These are phyloP conservation scores for Glareola pratincola DNA, from an alignment of 2,113 vertebrate genomes.

Conservation along the genomic window DNA sequence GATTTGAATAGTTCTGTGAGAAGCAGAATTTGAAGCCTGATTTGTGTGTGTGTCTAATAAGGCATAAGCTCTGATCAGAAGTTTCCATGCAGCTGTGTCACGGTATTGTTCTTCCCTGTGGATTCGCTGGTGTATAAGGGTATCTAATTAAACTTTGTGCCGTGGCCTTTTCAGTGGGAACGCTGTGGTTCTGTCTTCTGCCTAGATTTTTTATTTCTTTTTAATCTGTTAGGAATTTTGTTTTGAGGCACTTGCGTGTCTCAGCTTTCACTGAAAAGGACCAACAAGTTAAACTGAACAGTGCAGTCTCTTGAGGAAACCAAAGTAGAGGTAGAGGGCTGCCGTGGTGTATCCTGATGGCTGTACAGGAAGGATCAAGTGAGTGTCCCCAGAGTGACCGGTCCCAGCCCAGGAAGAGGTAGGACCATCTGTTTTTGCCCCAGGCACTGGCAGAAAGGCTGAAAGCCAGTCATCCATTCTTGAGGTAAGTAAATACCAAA, in stretches of 20 bases:
- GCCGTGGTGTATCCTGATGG: background rate
- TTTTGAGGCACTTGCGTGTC: background rate
- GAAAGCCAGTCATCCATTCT: background rate
- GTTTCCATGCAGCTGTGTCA: background rate
- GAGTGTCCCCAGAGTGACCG: background rate
- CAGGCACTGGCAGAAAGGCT: rapidly evolving
- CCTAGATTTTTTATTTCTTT: background rate
- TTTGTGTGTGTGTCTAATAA: background rate
- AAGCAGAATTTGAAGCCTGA: background rate
- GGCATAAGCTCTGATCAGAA: background rate
- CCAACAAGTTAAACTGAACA: background rate
- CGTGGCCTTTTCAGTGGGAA: background rate
- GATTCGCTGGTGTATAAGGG: background rate
- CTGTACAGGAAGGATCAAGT: background rate
- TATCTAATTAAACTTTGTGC: background rate
- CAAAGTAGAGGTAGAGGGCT: background rate
- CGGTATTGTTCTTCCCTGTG: background rate
- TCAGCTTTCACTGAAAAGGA: background rate
- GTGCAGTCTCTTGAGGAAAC: background rate
- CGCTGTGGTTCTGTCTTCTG: background rate
- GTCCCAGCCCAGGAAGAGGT: background rate
- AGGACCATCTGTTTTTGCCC: background rate
- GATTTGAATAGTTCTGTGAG: background rate
- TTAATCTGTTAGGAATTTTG: background rate
- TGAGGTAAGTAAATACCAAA: background rate